A percentile compares a stretch with the other conserved stretches of the same genome.
Conservation (phyloP, 35 echinoderm and acorn worm species). For the Ophioderma brevispina region DNA sequence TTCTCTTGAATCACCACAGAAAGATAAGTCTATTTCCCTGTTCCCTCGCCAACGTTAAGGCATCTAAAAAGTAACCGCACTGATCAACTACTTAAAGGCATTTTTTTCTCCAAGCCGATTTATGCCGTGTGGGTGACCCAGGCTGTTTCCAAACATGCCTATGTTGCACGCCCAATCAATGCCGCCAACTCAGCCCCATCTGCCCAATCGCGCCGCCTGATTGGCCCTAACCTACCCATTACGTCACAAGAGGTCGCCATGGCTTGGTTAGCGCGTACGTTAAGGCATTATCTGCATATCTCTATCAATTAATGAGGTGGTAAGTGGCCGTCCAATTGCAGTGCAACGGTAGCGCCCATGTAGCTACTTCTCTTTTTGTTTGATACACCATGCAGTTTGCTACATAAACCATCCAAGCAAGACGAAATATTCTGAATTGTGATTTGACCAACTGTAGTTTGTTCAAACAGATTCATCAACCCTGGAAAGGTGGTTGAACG, state of each 20-base stretch:
- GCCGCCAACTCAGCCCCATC: not conserved
- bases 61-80: conserved; percentile 1
- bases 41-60: not conserved
- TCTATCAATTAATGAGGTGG: not conserved
- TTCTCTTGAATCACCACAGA: not conserved
- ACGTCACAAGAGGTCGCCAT: not conserved
- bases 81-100: conserved; percentile 7
- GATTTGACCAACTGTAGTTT: too few species aligned
- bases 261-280: not conserved
- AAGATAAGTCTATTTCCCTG: not conserved
- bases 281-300: not conserved
- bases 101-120: not conserved
- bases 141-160: not conserved
- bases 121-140: not conserved
- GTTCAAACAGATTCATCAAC: too few species aligned
- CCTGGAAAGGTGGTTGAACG: too few species aligned
- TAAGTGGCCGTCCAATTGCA: not conserved
- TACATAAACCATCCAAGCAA: too few species aligned
- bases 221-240: not conserved
- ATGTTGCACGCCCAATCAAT: not conserved
- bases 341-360: not conserved
- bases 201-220: conserved; percentile 2
- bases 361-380: too few species aligned
- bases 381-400: too few species aligned
- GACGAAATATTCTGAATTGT: too few species aligned